A percentile compares a stretch with the other conserved stretches of the same genome.
Evolutionary conservation across 2,113 vertebrate genomes (phyloP).

Genomic region (Serinus canaria): DNA sequence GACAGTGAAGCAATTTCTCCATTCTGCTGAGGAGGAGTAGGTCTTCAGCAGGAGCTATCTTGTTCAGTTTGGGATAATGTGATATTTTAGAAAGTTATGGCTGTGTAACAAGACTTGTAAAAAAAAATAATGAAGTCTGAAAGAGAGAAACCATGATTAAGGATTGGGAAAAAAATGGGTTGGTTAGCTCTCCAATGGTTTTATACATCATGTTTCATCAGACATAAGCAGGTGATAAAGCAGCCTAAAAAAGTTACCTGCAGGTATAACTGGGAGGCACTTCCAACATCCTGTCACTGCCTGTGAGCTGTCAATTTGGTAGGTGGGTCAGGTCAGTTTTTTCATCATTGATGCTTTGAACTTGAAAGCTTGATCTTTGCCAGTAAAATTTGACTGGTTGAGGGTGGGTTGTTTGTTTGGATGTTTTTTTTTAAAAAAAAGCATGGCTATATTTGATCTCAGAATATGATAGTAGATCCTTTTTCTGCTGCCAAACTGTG

Average conservation of each 20-base stretch:
- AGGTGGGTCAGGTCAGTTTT: not conserved
- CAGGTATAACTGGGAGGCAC: not conserved
- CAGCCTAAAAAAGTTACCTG: not conserved
- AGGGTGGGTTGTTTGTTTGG: not conserved
- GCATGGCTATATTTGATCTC: not conserved
- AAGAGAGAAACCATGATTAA: not conserved
- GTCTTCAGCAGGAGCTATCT: not conserved
- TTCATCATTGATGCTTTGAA: not conserved
- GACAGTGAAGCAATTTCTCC: not conserved
- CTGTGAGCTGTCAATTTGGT: not conserved
- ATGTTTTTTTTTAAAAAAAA: not conserved
- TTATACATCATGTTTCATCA: not conserved
- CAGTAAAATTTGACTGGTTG: not conserved
- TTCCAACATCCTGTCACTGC: not conserved
- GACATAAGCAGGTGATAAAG: not conserved
- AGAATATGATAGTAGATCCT: not conserved
- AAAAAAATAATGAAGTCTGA: not conserved
- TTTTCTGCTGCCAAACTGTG: not conserved
- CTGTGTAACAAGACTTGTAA: not conserved
- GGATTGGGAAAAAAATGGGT: rapidly evolving
- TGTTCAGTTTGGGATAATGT: not conserved
- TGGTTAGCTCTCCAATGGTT: not conserved
- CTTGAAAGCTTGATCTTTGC: not conserved
- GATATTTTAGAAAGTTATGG: not conserved
- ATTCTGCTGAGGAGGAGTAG: not conserved